Base-by-base conservation (phyloP, 2,113 vertebrate genomes). In the Scatophagus argus region DNA sequence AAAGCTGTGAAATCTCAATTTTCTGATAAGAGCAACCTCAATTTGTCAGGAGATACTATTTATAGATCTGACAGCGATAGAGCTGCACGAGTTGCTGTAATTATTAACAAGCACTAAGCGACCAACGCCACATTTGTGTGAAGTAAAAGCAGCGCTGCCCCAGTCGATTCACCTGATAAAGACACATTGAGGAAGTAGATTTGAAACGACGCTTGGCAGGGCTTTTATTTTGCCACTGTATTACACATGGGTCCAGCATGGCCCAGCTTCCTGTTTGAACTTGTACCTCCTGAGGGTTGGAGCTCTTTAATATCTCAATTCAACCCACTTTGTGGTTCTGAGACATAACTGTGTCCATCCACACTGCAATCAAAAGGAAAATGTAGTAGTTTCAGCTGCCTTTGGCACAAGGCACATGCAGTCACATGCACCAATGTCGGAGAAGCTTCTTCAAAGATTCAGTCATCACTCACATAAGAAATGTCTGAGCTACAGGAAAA, bases 21-120 rank as follows among this genome's bases (percentile, higher is more conserved):
- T 95, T 94, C 93, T 94, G 92, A 94, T 94, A 95, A 95, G 92
- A 85, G 74, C 81, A 88, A 87, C 86, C 85, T 82, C 87, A 93
- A 91, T 93, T 94, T 94, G 94, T 93, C 90, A 91, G 82, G 73
- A 93, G 89, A 91, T 87, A 88, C 87, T 92, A 93, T 92, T 92
- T 89, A 90, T 93, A 93, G 92, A 94, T 93, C 72, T 87, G 81
- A 89, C 77, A 64, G 67, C 60, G 91, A 93, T 92, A 83, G 59
- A 83, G 75, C 75, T 79, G 85, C 84, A 86, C 51, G 59, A 77
- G 65, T 82, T 69, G 87, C 87, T 86, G 66, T 91, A 82, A 92
- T 91, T 93, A 76, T 73, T 85, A 90, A 82, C 80, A 88, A 91
- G 86, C 82, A 76, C 85, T 86, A 77, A 81, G 80, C 79, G 77